Percentiles rank a stretch among this genome's conserved stretches.
These are phyloP conservation scores for Hemibagrus guttatus DNA, from an alignment of 2,797 vertebrate species.

Conservation along the genomic window DNA sequence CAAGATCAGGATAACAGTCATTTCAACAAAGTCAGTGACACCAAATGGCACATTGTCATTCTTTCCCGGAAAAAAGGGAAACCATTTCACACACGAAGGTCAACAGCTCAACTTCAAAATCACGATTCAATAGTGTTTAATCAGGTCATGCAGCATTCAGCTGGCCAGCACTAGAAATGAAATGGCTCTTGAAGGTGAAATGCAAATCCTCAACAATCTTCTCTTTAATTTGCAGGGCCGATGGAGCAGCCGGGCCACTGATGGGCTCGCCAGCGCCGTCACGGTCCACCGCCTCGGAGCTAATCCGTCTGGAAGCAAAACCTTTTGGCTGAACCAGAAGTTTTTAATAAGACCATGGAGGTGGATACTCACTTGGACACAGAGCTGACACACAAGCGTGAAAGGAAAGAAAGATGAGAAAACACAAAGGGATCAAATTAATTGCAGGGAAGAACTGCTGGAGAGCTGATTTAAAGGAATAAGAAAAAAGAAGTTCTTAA, in stretches of 20 bases:
- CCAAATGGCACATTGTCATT: neutral
- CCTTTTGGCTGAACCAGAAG: neutral
- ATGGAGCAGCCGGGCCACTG: conserved; percentile 28
- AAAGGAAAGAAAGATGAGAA: neutral
- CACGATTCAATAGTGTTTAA: conserved; percentile 28
- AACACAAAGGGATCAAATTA: conserved; percentile 5
- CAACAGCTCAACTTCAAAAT: conserved; percentile 34
- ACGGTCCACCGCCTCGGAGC: conserved; percentile 37
- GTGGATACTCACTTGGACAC: neutral
- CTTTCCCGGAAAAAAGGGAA: neutral
- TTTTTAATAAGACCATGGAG: neutral
- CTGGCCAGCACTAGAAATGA: neutral
- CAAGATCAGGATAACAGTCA: neutral
- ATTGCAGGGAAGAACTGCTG: neutral
- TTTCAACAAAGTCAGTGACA: neutral
- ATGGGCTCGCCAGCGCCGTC: conserved; percentile 18
- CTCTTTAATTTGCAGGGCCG: conserved; percentile 53
- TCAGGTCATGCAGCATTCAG: conserved; percentile 14
- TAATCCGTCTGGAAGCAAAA: conserved; percentile 40
- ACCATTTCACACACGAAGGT: conserved; percentile 38
- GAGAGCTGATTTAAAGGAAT: neutral
- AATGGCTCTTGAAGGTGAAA: conserved; percentile 39
- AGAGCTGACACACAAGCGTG: neutral
- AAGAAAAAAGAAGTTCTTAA: neutral
- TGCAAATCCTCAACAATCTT: conserved; percentile 27